Percentiles rank a stretch among this genome's conserved stretches.
Conservation (phyloP, 2,888 invertebrate species). For the Odontocolon sp. region DNA sequence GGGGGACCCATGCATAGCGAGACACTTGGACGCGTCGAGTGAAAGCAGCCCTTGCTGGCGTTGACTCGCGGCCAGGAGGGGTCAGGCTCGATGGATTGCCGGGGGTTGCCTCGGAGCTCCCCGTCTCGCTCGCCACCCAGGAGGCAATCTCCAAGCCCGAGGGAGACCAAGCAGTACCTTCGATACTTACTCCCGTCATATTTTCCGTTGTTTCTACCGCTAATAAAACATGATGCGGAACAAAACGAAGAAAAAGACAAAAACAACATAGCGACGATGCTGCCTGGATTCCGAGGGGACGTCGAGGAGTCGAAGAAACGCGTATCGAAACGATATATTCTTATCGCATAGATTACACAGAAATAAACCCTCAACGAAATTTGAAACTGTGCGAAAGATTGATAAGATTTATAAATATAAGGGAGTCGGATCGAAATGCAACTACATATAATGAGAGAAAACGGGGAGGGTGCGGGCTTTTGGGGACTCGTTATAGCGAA, state of each 20-base stretch:
- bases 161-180: conserved; percentile 57
- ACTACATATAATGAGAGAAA: too few relatives aligned
- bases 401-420: too few relatives aligned
- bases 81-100: conserved; percentile 62
- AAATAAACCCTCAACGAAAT: too few relatives aligned
- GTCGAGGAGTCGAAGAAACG: too few relatives aligned
- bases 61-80: conserved; percentile 61
- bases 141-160: conserved; percentile 58
- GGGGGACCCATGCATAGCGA: conserved; percentile 63
- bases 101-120: conserved; percentile 60
- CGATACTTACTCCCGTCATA: conserved; percentile 52
- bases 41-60: conserved; percentile 57
- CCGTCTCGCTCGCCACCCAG: conserved; percentile 34
- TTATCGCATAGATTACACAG: too few relatives aligned
- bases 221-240: background rate
- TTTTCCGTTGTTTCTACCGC: conserved; percentile 6
- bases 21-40: conserved; percentile 59
- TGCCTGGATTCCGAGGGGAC: too few relatives aligned
- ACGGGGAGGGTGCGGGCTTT: background rate
- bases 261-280: background rate
- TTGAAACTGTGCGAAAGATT: too few relatives aligned
- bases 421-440: too few relatives aligned
- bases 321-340: too few relatives aligned
- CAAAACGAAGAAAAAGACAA: conserved; percentile 18
- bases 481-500: background rate